phyloP scores from a whole-genome alignment of 2,797 vertebrate genomes.

The Enoplosus armatus region DNA sequence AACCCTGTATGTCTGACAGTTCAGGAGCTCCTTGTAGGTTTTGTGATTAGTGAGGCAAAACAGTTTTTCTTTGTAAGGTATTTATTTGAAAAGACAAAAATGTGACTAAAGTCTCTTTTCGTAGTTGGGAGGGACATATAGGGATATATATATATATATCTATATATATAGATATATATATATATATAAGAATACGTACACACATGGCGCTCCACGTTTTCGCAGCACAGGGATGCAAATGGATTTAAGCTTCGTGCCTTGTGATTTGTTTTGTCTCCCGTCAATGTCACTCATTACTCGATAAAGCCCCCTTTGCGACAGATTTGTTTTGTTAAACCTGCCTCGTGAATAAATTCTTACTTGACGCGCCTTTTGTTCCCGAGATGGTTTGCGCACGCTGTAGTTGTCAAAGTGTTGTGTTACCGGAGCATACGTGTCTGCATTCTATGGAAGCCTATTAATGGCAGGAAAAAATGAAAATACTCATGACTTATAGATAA shows the following conservation, averaged over 20 bases:
- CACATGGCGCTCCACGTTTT: not conserved
- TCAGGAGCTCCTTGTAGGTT: too few relatives aligned
- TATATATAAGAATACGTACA: too few relatives aligned
- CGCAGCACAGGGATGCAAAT: not conserved
- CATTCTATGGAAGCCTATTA: not conserved
- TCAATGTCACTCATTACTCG: conserved; percentile 8
- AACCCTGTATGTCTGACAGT: too few relatives aligned
- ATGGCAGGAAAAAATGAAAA: not conserved
- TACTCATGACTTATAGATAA: not conserved
- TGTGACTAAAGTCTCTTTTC: too few relatives aligned
- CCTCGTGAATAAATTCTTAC: conserved; percentile 29
- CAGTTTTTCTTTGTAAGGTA: too few relatives aligned
- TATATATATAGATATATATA: too few relatives aligned
- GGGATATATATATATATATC: too few relatives aligned
- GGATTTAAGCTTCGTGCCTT: not conserved
- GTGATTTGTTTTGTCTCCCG: conserved; percentile 24
- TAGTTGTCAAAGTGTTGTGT: conserved; percentile 13
- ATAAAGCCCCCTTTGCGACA: not conserved
- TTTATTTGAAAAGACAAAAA: too few relatives aligned
- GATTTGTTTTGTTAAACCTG: conserved; percentile 26
- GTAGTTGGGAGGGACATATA: too few relatives aligned
- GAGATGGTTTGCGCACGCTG: not conserved
- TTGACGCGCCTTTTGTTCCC: conserved; percentile 16
- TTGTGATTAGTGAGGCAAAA: too few relatives aligned
- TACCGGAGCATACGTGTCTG: too few relatives aligned